phyloP scores from a whole-genome alignment of 2,888 invertebrate species.

The Heteropelma amictum region DNA sequence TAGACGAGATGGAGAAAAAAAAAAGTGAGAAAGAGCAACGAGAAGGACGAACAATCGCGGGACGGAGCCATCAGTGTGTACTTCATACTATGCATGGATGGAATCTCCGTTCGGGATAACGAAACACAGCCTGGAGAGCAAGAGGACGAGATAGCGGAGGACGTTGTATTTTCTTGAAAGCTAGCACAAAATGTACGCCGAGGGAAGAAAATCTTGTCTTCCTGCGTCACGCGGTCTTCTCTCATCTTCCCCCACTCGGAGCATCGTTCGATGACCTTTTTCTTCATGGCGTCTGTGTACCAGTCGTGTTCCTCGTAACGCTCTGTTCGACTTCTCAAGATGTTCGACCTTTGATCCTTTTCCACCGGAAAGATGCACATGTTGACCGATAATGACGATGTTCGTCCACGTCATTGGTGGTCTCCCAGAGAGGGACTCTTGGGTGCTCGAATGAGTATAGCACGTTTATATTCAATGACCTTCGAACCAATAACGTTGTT shows the following conservation, averaged over 20 bases:
- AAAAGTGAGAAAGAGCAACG: slow-evolving; percentile 25
- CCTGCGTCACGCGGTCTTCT: slow-evolving; percentile 16
- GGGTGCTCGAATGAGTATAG: too few relatives aligned
- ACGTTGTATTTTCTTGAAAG: slow-evolving; percentile 43
- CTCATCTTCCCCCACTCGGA: not conserved
- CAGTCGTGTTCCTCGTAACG: not conserved
- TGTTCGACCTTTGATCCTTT: not conserved
- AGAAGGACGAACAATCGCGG: slow-evolving; percentile 23
- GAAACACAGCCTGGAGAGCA: slow-evolving; percentile 20
- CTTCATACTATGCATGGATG: slow-evolving; percentile 3
- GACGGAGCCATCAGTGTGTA: slow-evolving; percentile 27
- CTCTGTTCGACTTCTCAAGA: not conserved
- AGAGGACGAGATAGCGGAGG: slow-evolving; percentile 1
- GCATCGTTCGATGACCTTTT: slow-evolving; percentile 30
- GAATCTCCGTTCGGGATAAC: slow-evolving; percentile 33
- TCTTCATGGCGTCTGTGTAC: not conserved
- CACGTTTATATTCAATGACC: too few relatives aligned
- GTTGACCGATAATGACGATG: too few relatives aligned
- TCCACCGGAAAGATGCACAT: not conserved
- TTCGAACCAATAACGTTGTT: too few relatives aligned
- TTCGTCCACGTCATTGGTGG: too few relatives aligned
- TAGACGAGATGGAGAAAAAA: slow-evolving; percentile 50
- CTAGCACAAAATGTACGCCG: slow-evolving; percentile 32
- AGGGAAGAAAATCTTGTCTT: slow-evolving; percentile 37
- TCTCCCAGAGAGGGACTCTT: too few relatives aligned